Base-by-base conservation (phyloP, 2,113 vertebrate genomes). In the Callithrix jacchus region DNA sequence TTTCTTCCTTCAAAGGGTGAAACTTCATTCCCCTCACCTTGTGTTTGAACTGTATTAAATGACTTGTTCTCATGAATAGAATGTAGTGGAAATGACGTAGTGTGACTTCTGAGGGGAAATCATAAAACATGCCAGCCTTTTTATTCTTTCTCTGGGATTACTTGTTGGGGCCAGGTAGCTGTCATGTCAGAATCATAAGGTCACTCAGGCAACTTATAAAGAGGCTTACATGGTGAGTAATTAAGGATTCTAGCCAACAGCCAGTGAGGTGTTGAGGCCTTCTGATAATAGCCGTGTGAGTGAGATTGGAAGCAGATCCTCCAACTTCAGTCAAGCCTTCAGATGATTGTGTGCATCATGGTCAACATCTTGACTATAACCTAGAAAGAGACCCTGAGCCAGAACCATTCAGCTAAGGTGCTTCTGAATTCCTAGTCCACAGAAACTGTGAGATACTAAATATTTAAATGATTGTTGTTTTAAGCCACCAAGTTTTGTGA, bases 401-500 rank as follows among this genome's bases (percentile, higher is more conserved):
- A 84, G 40, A 77, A 73, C 23, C 40, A 74, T n/a, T 79, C 66
- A 21, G 23, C 45, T 96, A 81, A 93, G 25, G 35, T 42, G 7
- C 47, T 94, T 42, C 52, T 47, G 12, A 93, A 89, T 89, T 94
- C 68, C 68, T 87, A 27, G n/a, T 11, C 61, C 21, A 37, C n/a
- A 40, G 14, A 83, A 86, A 87, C 17, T 45, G 6, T 91, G 35
- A 82, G 14, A n/a, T 95, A 70, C 89, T 92, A 73, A 56, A 79
- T 82, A 9, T 74, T 93, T 93, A 93, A 79, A 83, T 85, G 17
- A 61, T 86, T 85, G n/a, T 40, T 49, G 21, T 92, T 87, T 58
- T 74, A 89, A 74, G 35, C 7, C 40, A 84, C 18, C 76, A 25
- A 11, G 8, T 92, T 66, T 89, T 18, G 64, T 11, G 35, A 56